Evolutionary conservation across 2,797 vertebrate species (phyloP).

Genomic region (Momotus momota): DNA sequence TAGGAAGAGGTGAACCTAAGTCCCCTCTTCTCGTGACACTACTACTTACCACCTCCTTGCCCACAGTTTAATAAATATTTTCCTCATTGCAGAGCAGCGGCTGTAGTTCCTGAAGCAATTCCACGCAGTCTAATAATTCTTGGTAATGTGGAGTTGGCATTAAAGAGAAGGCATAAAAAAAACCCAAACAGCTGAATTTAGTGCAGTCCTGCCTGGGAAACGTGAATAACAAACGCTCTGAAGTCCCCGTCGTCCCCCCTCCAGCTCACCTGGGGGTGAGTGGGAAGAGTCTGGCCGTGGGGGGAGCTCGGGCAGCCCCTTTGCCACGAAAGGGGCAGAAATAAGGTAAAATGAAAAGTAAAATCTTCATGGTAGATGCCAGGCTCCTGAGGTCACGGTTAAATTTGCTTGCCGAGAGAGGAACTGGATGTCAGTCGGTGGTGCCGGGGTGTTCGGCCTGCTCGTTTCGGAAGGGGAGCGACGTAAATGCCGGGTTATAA

Average conservation of each 20-base stretch:
- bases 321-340: not conserved
- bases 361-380: slow-evolving; percentile 51
- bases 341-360: slow-evolving; percentile 23
- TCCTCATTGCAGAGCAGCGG: not conserved
- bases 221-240: not conserved
- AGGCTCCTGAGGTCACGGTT: slow-evolving; percentile 54
- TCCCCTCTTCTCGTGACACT: not conserved
- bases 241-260: not conserved
- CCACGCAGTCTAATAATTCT: not conserved
- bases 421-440: not conserved
- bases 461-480: slow-evolving; percentile 18
- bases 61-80: not conserved
- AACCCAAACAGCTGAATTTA: not conserved
- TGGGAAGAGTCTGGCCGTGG: fast-evolving
- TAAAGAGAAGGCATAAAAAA: not conserved
- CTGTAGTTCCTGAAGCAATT: not conserved
- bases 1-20: not conserved
- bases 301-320: not conserved
- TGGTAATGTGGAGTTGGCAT: not conserved
- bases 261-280: not conserved
- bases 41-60: not conserved
- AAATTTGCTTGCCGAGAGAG: slow-evolving; percentile 54
- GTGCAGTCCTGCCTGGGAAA: not conserved
- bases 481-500: slow-evolving; percentile 16
- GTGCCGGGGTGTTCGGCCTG: slow-evolving; percentile 27